These are phyloP conservation scores for Patella ulyssiponensis DNA, from an alignment of 2,888 invertebrate genomes.

Conservation along the genomic window DNA sequence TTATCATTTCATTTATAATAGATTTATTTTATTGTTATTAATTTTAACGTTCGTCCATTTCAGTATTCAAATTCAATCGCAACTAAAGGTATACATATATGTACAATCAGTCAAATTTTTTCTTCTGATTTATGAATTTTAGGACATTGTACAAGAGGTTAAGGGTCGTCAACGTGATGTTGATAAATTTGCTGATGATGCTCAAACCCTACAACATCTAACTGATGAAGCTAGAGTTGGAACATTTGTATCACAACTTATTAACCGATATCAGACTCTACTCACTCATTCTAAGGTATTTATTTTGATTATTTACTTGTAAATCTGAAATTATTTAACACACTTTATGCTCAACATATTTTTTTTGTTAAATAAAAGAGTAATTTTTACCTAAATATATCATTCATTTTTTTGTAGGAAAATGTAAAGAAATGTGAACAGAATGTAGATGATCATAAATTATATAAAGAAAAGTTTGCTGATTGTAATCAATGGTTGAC, in stretches of 20 bases:
- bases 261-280: conserved; percentile 77
- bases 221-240: conserved; percentile 89
- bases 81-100: too few species aligned
- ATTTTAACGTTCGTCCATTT: too few species aligned
- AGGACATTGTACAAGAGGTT: conserved; percentile 80
- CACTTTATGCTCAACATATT: background rate
- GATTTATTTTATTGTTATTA: too few species aligned
- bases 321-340: background rate
- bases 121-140: conserved; percentile 9
- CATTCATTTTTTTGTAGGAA: conserved; percentile 74
- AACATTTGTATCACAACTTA: conserved; percentile 90
- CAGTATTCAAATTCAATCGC: too few species aligned
- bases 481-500: conserved; percentile 96
- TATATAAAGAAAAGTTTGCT: conserved; percentile 89
- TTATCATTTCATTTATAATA: too few species aligned
- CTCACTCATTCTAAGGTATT: conserved; percentile 65
- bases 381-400: background rate
- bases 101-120: too few species aligned
- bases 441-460: conserved; percentile 93
- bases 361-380: background rate
- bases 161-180: conserved; percentile 86
- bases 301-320: background rate
- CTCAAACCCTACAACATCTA: conserved; percentile 87
- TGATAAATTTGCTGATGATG: conserved; percentile 89
- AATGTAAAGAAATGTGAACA: conserved; percentile 91